Base-by-base conservation (phyloP, 1,140 invertebrate species). In the Physella acuta region DNA sequence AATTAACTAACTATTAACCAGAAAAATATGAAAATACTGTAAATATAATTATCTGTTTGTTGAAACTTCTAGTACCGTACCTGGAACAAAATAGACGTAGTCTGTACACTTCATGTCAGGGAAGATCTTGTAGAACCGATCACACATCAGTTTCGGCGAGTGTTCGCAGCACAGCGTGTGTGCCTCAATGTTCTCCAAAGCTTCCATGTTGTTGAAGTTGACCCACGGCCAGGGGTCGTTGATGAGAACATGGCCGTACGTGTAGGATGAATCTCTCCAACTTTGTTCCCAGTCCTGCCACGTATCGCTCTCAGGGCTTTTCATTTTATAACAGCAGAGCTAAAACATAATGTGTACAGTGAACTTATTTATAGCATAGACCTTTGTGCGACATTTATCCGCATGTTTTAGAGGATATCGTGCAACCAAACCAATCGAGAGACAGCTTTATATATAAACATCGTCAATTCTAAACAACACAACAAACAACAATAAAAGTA, bases 311-410 rank as follows among this genome's bases (percentile, higher is more conserved):
- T 34, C 33, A 26, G 58, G 58, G 33, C 37, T 60, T 5, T 60
- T 36, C 58, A 30, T 34, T 60, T 33, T 60, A 34, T 60, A 60
- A 34, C 58, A 60, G 33, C 58, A 60, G 1, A 60, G 58, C 58
- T 60, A n/a, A n/a, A n/a, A n/a, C n/a, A n/a, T n/a, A n/a, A n/a
- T n/a, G n/a, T n/a, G n/a, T n/a, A n/a, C n/a, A n/a, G n/a, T n/a
- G n/a, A n/a, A n/a, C n/a, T n/a, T n/a, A n/a, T n/a, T n/a, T n/a
- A n/a, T n/a, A n/a, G n/a, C n/a, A n/a, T n/a, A n/a, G n/a, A n/a
- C n/a, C n/a, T n/a, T n/a, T n/a, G n/a, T n/a, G n/a, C n/a, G n/a
- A n/a, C n/a, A n/a, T n/a, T n/a, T n/a, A n/a, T n/a, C n/a, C n/a
- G n/a, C n/a, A n/a, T n/a, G n/a, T n/a, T n/a, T n/a, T n/a, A n/a